Conservation (phyloP, 1,140 invertebrate species). For the Penaeus japonicus region DNA sequence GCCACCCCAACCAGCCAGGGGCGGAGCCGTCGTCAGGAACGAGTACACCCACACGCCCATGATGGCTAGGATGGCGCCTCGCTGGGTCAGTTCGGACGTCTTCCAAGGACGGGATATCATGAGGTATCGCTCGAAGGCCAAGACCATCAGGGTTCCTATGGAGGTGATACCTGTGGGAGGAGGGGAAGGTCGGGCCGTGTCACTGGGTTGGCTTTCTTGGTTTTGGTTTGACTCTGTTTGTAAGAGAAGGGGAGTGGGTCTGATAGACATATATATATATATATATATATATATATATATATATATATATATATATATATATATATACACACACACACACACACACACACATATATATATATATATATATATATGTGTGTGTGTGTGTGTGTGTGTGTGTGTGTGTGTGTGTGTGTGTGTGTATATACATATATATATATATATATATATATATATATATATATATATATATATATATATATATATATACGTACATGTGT, state of each 20-base stretch:
- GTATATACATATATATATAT: background rate
- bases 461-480: constrained; percentile 6
- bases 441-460: background rate
- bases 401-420: background rate
- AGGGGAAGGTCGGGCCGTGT: background rate
- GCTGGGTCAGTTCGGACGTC: constrained; percentile 11
- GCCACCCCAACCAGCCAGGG: constrained; percentile 11
- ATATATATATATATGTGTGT: background rate
- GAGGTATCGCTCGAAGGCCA: constrained; percentile 23
- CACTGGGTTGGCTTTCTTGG: too few species aligned
- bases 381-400: background rate
- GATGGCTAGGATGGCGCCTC: background rate
- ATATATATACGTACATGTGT: background rate
- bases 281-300: background rate
- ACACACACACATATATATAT: background rate
- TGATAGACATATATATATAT: background rate
- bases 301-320: background rate
- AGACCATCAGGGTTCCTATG: constrained; percentile 10
- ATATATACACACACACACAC: background rate
- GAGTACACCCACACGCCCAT: constrained; percentile 9
- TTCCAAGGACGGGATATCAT: constrained; percentile 33
- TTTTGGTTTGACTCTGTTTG: background rate
- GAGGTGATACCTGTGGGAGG: constrained; percentile 4
- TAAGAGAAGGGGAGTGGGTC: background rate
- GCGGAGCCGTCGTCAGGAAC: background rate